Evolutionary conservation across 2,113 vertebrate species (phyloP), one percentile per base, ranked within the genome.

Genomic region (Hydropotes inermis): DNA sequence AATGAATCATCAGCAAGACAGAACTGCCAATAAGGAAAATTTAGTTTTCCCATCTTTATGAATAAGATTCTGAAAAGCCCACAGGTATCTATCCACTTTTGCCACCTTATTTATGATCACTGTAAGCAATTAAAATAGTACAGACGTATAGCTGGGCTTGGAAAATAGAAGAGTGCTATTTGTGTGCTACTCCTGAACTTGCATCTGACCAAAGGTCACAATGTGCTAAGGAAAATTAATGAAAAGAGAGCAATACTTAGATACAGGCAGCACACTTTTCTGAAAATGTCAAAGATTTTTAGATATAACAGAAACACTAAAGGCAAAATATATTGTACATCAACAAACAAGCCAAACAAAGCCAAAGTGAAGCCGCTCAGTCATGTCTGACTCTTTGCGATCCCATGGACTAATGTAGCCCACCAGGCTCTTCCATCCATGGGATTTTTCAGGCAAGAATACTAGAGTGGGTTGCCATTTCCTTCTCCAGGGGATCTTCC

Each of bases 251-350:
- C 1, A 28, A 43, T 89, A 12, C 1, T 27, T 61, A 93, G 15
- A 23, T 45, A 28, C 14, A 87, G 58, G 15, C 19, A 64, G 4
- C 39, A 39, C 3, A 86, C 12, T 76, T 64, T 61, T 89, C 19
- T 87, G n/a, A 93, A 97, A 95, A 96, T 76, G 57, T 30, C 30
- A 96, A 85, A 7, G n/a, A 70, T 58, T 61, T 61, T 81, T 67
- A 89, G 92, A 67, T 10, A 89, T 2, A 39, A 21, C 27, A 36
- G 55, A 87, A 89, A 45, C 5, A 70, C 60, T 70, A 1, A 89
- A n/a, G 28, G 7, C 39, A 83, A 70, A 83, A 83, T 83, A 54
- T 36, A 83, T 54, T 36, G 57, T 25, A 25, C 7, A 82, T 47
- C 4, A 79, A 79, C 27, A 79, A 52, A 67, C 2, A 84, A 92